Evolutionary conservation across 2,797 vertebrate genomes (phyloP), one percentile per base, ranked within the genome.

Genomic region (Helicolenus hilgendorfi): DNA sequence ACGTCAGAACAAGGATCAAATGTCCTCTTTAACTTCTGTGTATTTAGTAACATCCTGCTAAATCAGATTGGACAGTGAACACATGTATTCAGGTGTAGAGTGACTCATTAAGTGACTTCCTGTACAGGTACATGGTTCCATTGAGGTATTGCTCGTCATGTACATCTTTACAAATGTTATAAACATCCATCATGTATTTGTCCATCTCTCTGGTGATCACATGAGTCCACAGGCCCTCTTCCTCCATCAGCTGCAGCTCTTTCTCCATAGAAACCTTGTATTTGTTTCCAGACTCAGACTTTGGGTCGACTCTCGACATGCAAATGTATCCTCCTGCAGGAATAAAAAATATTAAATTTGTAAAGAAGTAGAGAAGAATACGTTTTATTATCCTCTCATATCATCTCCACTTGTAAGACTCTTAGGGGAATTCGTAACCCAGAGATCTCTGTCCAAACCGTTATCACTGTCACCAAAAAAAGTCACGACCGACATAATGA

Each of bases 171-270:
- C 3, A 1, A 1, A 24, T 24, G 11, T 58, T 11, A 58, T 26
- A 58, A 11, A 58, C 7, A 20, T 83, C 6, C 11, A 18, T 1
- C 77, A 90, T 83, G 63, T 89, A 89, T 13, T 14, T 24, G 3
- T 70, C 31, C 0, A 6, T 26, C 4, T 55, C 4, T n/a, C 18
- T 56, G 11, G 0, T 26, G 56, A 14, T 26, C 56, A 58, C 56
- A 26, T 26, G 68, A 9, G 7, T 79, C 86, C 81, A 89, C 69
- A 89, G 79, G 4, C 65, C 86, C 26, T 81, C 76, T 7, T 87
- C 49, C 82, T 85, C 77, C 89, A 89, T 83, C 86, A 72, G 65
- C 24, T 65, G 45, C 35, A 92, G 31, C 89, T 91, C 86, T 13
- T 1, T 7, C 45, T 92, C 73, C 89, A 92, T 15, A 3, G 33